phyloP scores from a whole-genome alignment of 2,113 vertebrate species.

The Brienomyrus longianalis region DNA sequence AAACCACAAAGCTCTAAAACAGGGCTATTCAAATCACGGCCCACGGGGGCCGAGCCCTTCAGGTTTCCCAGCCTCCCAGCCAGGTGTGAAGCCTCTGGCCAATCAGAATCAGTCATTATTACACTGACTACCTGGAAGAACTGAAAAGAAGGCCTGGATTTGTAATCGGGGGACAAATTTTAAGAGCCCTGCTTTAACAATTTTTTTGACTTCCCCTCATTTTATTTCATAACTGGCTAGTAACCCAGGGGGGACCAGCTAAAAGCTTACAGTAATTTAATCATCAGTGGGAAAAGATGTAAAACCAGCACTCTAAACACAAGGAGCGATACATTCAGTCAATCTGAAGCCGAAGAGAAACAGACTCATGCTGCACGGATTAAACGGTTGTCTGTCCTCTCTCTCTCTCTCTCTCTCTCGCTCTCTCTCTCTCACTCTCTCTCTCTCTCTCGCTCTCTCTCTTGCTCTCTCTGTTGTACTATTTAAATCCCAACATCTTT shows the following conservation, averaged over 20 bases:
- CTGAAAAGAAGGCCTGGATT: not conserved
- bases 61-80: not conserved
- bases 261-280: not conserved
- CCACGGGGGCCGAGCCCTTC: too few species aligned
- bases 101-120: not conserved
- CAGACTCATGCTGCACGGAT: not conserved
- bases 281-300: not conserved
- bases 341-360: not conserved
- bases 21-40: not conserved
- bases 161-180: not conserved
- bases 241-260: not conserved
- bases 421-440: not conserved
- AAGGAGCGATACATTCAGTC: not conserved
- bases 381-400: not conserved
- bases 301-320: not conserved
- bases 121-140: not conserved
- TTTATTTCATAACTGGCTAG: not conserved
- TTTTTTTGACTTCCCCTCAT: not conserved
- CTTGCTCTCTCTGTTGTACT: not conserved
- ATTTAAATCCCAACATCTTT: not conserved
- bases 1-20: not conserved
- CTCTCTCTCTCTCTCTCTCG: not conserved
- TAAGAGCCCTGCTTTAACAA: not conserved
- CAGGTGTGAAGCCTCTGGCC: not conserved
- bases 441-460: not conserved